Evolutionary conservation across 2,888 invertebrate species (phyloP), one percentile per base, ranked within the genome.

Genomic region (Peribatodes rhomboidaria): DNA sequence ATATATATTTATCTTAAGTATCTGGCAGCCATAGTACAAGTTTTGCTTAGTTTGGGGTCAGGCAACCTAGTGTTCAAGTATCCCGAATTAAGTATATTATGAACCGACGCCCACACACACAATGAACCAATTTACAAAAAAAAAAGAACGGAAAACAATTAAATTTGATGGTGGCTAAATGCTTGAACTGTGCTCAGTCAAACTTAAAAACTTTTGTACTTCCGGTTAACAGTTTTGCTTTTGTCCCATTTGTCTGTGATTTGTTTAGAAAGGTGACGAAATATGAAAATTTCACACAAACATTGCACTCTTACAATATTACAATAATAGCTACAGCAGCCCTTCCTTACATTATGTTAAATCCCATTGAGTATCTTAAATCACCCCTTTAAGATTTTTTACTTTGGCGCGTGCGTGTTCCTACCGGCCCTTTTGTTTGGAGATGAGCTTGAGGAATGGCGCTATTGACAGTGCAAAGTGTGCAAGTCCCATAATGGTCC

Each of bases 251-350:
- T 20, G 37, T 11, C 22, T 54, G n/a, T n/a, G n/a, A n/a, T n/a
- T n/a, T n/a, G n/a, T n/a, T n/a, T 54, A 13, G 10, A 67, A 59
- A 71, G 72, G 74, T 69, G 71, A 65, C 22, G 69, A 72, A 68
- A 70, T 68, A 65, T 72, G 54, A 69, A 69, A 69, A 70, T 64
- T n/a, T 63, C 44, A 72, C 65, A 67, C 66, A 68, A 72, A 70
- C 69, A 62, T 69, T 64, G 47, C 66, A 61, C 56, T 47, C 13
- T 22, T 54, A 33, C 31, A 46, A 69, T 56, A 54, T 62, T 46
- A 49, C 39, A 7, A n/a, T 20, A 47, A 16, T 37, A 18, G 46
- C 37, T 37, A 35, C 65, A 54, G 63, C 63, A 63, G 64, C 59
- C 59, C 64, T 46, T 50, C 16, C 20, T 20, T 14, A 14, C 44